These are phyloP conservation scores for Amia ocellicauda DNA, from an alignment of 2,113 vertebrate genomes.

Conservation along the genomic window DNA sequence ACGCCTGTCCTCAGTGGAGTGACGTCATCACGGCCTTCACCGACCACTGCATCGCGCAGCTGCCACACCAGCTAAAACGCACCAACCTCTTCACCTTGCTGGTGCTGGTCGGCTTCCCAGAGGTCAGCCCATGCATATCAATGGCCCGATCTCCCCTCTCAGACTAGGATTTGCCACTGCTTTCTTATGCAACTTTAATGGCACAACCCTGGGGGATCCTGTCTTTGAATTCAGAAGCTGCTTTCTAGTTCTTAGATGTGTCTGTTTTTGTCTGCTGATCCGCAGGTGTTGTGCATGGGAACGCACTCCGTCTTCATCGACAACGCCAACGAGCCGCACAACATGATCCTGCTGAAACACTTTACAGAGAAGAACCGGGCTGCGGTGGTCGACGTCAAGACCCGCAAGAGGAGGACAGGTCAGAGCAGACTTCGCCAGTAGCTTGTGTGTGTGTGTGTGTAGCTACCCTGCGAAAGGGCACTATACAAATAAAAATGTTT, in stretches of 20 bases:
- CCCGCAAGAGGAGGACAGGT: slow-evolving; percentile 94
- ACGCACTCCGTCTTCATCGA: slow-evolving; percentile 90
- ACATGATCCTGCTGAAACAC: slow-evolving; percentile 91
- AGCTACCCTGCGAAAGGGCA: not conserved
- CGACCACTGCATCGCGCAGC: slow-evolving; percentile 84
- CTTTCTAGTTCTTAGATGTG: not conserved
- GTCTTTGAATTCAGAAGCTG: too few relatives aligned
- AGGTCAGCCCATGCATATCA: slow-evolving; percentile 61
- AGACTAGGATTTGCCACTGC: too few relatives aligned
- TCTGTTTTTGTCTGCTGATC: not conserved
- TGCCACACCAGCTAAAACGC: slow-evolving; percentile 86
- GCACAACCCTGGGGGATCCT: too few relatives aligned
- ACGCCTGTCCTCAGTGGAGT: slow-evolving; percentile 78
- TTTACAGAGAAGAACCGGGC: slow-evolving; percentile 95
- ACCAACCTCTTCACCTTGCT: slow-evolving; percentile 93
- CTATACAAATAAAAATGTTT: too few relatives aligned
- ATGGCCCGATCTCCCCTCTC: not conserved
- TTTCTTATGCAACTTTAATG: too few relatives aligned
- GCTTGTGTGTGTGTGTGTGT: slow-evolving; percentile 1
- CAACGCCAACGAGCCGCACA: slow-evolving; percentile 92
- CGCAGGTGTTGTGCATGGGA: slow-evolving; percentile 90
- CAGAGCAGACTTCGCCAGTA: slow-evolving; percentile 32
- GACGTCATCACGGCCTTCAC: slow-evolving; percentile 81
- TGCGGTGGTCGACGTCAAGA: slow-evolving; percentile 91
- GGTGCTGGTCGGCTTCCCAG: slow-evolving; percentile 92